Base-by-base conservation (phyloP, 2,113 vertebrate species). In the Nicator chloris region DNA sequence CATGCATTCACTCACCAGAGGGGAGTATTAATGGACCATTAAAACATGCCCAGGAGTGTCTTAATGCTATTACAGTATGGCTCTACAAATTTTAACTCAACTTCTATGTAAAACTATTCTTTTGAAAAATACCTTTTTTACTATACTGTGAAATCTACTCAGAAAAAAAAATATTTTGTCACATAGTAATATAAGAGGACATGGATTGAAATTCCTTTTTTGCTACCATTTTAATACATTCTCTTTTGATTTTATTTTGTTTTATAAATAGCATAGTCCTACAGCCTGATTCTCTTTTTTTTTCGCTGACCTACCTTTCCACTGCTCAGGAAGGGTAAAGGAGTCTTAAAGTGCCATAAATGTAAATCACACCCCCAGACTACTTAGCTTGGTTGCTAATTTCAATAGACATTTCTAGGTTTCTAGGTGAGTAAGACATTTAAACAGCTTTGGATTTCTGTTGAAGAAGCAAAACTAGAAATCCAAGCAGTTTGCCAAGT, bases 1-100 rank as follows among this genome's bases (percentile, higher is more conserved):
- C 94, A 85, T 82, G 59, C 66, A 73, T 79, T 92, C 87, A 95
- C 59, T 71, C 60, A 94, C 92, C 30, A 28, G 79, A 92, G 78
- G 51, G 17, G 2, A 86, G 63, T 95, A 96, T 95, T 96, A 97
- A 97, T 93, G 84, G 92, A 92, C 92, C 87, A 95, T 95, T 96
- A 96, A 97, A 97, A 97, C 72, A 85, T 68, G 51, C 93, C 93
- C 91, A 80, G 94, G 93, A 97, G 96, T 97, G 84, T 93, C 83
- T 97, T 96, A 96, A 93, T 84, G 65, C 65, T 91, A 26, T 76
- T 84, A 79, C 47, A 86, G 30, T 89, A 91, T 33, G 50, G 54
- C 59, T 95, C 45, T 94, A 82, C 83, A 96, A 75, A 92, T 83
- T 96, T 91, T 88, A 93, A 91, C 96, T 97, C 91, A 90, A 86